phyloP scores from a whole-genome alignment of 1,140 invertebrate genomes.

The Sesamia nonagrioides region DNA sequence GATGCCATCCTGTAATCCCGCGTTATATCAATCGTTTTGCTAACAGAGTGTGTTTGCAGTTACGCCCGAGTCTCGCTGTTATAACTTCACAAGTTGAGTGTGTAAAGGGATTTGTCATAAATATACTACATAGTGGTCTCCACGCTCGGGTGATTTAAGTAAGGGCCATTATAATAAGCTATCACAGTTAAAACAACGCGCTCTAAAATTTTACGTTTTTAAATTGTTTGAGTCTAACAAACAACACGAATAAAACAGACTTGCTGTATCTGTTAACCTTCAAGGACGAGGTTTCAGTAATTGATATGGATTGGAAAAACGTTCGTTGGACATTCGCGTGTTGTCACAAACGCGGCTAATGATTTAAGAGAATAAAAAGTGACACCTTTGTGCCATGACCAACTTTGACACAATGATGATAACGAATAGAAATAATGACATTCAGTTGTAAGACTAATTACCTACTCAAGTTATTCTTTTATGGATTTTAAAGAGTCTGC shows the following conservation, averaged over 20 bases:
- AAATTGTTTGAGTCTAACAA: neutral
- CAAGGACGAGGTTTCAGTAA: conserved; percentile 36
- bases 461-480: conserved; percentile 23
- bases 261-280: conserved; percentile 10
- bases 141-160: neutral
- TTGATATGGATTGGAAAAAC: conserved; percentile 48
- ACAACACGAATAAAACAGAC: too few species aligned
- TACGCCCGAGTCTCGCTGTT: conserved; percentile 4
- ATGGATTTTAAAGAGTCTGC: neutral
- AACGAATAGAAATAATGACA: conserved; percentile 36
- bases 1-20: conserved; percentile 66
- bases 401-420: conserved; percentile 48
- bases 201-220: neutral
- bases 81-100: neutral
- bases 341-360: conserved; percentile 66
- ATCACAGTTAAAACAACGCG: neutral
- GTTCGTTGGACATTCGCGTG: conserved; percentile 52
- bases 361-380: conserved; percentile 60
- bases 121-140: neutral
- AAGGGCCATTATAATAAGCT: neutral
- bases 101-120: neutral
- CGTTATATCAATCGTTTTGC: conserved; percentile 54
- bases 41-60: conserved; percentile 31
- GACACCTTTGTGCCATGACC: conserved; percentile 55
- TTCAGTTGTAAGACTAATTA: conserved; percentile 19